Conservation (phyloP, 2,797 vertebrate genomes). For the Labeo calbasu region DNA sequence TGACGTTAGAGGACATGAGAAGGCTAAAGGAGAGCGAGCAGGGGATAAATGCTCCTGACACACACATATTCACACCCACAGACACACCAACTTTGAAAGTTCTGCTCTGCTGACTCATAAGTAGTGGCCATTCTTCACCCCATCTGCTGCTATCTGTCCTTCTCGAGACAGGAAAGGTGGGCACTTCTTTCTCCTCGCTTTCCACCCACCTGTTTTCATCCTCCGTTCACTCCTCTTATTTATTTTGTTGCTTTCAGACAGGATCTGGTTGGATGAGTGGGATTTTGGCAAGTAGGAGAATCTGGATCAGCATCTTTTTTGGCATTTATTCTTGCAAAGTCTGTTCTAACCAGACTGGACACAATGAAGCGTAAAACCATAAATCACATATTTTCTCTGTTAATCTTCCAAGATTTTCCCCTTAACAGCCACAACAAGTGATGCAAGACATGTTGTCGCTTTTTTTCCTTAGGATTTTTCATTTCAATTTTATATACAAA, state of each 20-base stretch:
- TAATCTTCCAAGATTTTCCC: background rate
- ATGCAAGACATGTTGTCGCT: background rate
- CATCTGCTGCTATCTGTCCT: constrained; percentile 62
- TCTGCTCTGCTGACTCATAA: constrained; percentile 57
- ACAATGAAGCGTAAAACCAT: background rate
- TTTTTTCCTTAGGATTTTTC: background rate
- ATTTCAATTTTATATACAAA: background rate
- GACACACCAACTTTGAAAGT: constrained; percentile 46
- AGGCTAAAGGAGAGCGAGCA: constrained; percentile 29
- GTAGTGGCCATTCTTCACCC: constrained; percentile 53
- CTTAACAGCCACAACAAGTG: background rate
- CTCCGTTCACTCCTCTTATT: constrained; percentile 1
- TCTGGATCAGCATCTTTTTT: background rate
- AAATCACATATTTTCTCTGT: constrained; percentile 11
- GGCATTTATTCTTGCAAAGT: constrained; percentile 1
- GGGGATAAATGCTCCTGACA: constrained; percentile 43
- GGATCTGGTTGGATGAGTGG: background rate
- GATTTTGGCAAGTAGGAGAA: background rate
- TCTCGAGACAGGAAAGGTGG: constrained; percentile 58
- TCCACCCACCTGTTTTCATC: constrained; percentile 8
- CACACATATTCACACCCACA: constrained; percentile 32
- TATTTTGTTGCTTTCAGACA: constrained; percentile 5
- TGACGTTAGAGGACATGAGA: constrained; percentile 56
- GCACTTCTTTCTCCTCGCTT: constrained; percentile 10
- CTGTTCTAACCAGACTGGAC: constrained; percentile 6